Base-by-base conservation (phyloP, 2,797 vertebrate species). In the Varecia variegata region DNA sequence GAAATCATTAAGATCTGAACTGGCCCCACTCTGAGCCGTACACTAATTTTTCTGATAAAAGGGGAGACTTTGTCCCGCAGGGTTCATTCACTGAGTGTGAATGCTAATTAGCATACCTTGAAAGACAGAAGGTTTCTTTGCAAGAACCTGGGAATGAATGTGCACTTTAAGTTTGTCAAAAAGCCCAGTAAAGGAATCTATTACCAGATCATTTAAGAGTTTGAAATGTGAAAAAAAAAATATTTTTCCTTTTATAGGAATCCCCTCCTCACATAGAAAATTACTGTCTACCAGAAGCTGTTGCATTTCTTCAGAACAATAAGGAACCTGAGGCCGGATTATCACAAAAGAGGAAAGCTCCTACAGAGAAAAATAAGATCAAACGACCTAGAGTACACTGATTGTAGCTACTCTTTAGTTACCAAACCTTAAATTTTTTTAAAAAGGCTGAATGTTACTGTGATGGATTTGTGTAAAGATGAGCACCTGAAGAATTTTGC, bases 271-370 rank as follows among this genome's bases (percentile, higher is more conserved):
- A 98, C 1, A 60, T 99, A 12, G 98, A 99, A 73, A 98, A 98
- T 76, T 99, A 99, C 97, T 98, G 79, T 95, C 98, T 99, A 73
- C 97, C 98, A 0, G 99, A 98, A 96, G 98, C 98, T 21, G 73
- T 95, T 2, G 74, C 95, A 38, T 94, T 85, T 96, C 91, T 98
- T 94, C 98, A 97, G 80, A 98, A 85, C 65, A 96, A 93, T 50
- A 84, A 97, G 10, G 99, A 98, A 38, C 95, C 97, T 73, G 98
- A 95, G 74, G 94, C 84, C 1, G 97, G 95, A 73, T 97, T 98
- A 27, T 99, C 99, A 62, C 99, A 99, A 80, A 99, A 99, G 95
- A 99, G 99, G 90, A 99, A 99, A 99, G 98, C 97, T 65, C 71
- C 98, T n/a, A 98, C 96, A 65, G 99, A 99, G 73, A 97, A 81